These are phyloP conservation scores for Dysmachus trigonus DNA, from an alignment of 2,888 invertebrate genomes.

Conservation along the genomic window DNA sequence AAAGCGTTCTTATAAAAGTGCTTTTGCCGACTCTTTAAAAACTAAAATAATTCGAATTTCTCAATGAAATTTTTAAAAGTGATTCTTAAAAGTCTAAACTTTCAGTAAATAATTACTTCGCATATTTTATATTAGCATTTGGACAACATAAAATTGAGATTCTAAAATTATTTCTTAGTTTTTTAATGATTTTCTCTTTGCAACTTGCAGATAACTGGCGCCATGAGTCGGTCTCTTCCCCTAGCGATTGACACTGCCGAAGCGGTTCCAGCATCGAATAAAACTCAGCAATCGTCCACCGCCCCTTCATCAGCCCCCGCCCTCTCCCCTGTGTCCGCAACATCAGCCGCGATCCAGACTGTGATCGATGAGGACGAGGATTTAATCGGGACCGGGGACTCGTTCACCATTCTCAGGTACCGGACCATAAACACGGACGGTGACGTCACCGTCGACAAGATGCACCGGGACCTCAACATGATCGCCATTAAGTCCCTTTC, in stretches of 20 bases:
- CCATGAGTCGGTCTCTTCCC: conserved; percentile 61
- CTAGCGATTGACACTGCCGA: conserved; percentile 61
- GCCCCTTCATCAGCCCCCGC: neutral
- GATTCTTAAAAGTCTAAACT: too few species aligned
- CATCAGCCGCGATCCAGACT: neutral
- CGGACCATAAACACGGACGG: neutral
- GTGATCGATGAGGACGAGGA: neutral
- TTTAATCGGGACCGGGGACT: neutral
- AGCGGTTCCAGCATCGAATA: conserved; percentile 51
- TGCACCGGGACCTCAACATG: conserved; percentile 55
- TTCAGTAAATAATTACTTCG: too few species aligned
- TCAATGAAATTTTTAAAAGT: too few species aligned
- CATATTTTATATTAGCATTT: too few species aligned
- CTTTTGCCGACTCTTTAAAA: too few species aligned
- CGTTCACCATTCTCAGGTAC: neutral
- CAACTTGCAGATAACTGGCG: conserved; percentile 57
- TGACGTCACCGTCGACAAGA: conserved; percentile 47
- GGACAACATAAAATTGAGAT: too few species aligned
- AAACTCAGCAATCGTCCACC: neutral
- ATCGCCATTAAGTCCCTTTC: conserved; percentile 53
- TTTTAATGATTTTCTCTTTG: neutral
- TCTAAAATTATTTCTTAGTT: too few species aligned
- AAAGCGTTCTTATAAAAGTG: too few species aligned
- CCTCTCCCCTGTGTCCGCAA: neutral
- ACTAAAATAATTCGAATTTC: too few species aligned